Evolutionary conservation across 2,888 invertebrate genomes (phyloP).

Genomic region (Drepana falcataria): DNA sequence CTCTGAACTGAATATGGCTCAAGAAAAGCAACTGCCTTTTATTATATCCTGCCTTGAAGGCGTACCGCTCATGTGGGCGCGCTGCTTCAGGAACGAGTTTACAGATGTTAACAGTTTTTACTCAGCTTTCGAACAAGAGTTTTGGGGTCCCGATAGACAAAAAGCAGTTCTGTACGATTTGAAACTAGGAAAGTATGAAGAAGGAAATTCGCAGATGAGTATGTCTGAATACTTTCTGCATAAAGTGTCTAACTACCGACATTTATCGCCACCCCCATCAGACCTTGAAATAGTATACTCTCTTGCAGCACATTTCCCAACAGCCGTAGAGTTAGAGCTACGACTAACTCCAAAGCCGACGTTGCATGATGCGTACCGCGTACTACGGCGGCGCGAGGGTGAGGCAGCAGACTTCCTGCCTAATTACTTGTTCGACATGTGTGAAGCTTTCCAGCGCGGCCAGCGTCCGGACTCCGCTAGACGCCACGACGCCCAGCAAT

Average conservation of each 20-base stretch:
- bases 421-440: constrained; percentile 74
- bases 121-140: constrained; percentile 64
- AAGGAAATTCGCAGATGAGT: constrained; percentile 47
- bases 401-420: constrained; percentile 65
- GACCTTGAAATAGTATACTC: constrained; percentile 72
- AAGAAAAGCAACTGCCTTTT: constrained; percentile 61
- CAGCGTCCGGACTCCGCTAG: constrained; percentile 59
- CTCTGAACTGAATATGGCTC: constrained; percentile 56
- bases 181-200: constrained; percentile 70
- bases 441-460: constrained; percentile 67
- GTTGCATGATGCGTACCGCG: constrained; percentile 65
- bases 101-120: constrained; percentile 56
- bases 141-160: constrained; percentile 68
- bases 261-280: constrained; percentile 65
- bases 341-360: constrained; percentile 68
- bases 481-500: constrained; percentile 39
- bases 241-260: constrained; percentile 68
- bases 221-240: constrained; percentile 73
- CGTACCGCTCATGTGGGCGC: constrained; percentile 68
- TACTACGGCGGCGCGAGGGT: constrained; percentile 67
- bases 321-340: constrained; percentile 67
- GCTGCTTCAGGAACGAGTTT: constrained; percentile 65
- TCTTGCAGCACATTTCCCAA: constrained; percentile 68
- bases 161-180: constrained; percentile 67
- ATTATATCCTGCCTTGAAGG: constrained; percentile 69